Conservation (phyloP, 2,113 vertebrate species). For the Erpornis zantholeuca region DNA sequence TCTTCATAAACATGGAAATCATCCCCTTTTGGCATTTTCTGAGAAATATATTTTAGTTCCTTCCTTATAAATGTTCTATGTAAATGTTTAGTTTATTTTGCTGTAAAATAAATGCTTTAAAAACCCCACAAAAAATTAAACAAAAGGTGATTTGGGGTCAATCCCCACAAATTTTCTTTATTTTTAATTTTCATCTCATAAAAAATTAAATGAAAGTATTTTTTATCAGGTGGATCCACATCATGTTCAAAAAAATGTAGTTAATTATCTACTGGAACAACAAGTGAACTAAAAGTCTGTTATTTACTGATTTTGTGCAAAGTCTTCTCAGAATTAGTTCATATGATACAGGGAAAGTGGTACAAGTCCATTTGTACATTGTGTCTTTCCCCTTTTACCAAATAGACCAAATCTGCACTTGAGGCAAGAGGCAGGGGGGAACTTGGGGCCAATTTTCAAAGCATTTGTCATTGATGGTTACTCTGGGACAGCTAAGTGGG, state of each 20-base stretch:
- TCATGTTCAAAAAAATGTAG: neutral
- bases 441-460: constrained; percentile 10
- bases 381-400: neutral
- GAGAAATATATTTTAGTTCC: neutral
- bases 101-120: neutral
- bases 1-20: neutral
- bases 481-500: neutral
- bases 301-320: neutral
- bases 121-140: neutral
- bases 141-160: neutral
- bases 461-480: neutral
- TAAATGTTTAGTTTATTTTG: neutral
- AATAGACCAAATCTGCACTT: neutral
- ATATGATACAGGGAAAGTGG: neutral
- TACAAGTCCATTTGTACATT: neutral
- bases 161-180: neutral
- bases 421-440: constrained; percentile 4
- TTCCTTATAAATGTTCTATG: neutral
- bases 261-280: neutral
- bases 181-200: neutral
- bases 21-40: neutral
- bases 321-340: neutral
- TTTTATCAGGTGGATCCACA: neutral
- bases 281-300: neutral
- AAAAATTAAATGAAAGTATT: neutral